A percentile compares a stretch with the other conserved stretches of the same genome.
These are phyloP conservation scores for Lasiurus cinereus DNA, from an alignment of 2,113 vertebrate genomes.

Conservation along the genomic window DNA sequence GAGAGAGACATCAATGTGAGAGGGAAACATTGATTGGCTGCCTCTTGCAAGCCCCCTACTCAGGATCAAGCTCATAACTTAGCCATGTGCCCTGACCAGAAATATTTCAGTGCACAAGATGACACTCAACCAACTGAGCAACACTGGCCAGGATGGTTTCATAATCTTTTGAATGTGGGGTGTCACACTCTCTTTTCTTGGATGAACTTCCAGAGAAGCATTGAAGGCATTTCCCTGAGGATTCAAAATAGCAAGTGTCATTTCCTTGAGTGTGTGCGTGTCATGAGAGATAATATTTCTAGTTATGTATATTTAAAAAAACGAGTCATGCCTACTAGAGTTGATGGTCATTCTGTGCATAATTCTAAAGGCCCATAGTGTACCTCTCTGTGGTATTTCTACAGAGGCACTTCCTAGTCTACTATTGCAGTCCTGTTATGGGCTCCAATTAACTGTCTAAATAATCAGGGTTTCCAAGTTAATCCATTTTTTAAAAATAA, in stretches of 20 bases:
- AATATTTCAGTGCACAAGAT: no score
- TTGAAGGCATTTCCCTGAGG: not conserved
- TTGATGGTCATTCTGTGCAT: accelerated
- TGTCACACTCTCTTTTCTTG: not conserved
- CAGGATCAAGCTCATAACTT: no score
- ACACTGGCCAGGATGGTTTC: no score
- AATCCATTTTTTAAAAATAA: not conserved
- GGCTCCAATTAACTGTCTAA: not conserved
- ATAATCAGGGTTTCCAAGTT: not conserved
- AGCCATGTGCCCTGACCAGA: no score
- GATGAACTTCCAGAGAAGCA: not conserved
- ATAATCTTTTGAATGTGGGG: not conserved
- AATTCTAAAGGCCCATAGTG: accelerated
- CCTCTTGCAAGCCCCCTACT: no score
- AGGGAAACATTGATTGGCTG: no score
- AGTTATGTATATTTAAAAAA: not conserved
- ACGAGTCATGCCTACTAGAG: not conserved
- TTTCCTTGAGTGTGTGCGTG: not conserved
- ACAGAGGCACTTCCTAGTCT: not conserved
- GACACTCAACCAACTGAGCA: no score
- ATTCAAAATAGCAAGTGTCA: not conserved
- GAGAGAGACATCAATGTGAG: no score
- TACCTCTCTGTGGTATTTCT: not conserved
- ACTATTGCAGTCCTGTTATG: not conserved
- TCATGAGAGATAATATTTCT: not conserved